phyloP scores from a whole-genome alignment of 2,797 vertebrate genomes.

The Natrix natrix region DNA sequence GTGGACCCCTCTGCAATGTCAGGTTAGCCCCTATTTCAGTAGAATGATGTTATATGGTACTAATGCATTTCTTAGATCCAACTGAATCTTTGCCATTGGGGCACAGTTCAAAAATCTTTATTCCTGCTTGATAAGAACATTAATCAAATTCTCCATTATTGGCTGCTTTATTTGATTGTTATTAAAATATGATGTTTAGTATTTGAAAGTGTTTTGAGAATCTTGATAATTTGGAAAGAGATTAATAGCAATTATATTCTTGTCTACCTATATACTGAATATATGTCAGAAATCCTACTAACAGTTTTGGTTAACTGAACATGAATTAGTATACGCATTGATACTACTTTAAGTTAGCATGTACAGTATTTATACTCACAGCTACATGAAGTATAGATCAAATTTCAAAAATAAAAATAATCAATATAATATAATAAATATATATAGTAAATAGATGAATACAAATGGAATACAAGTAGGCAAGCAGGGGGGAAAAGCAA shows the following conservation, averaged over 20 bases:
- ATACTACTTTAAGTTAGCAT: not conserved
- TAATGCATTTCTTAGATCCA: not conserved
- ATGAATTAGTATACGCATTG: not conserved
- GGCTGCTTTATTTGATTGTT: not conserved
- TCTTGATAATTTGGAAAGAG: not conserved
- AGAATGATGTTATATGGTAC: not conserved
- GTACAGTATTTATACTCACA: not conserved
- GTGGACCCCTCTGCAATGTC: not conserved
- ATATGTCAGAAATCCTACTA: not conserved
- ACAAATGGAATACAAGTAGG: not conserved
- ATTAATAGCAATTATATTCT: not conserved
- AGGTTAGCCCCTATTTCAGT: slow-evolving; percentile 32
- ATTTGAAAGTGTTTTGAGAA: not conserved
- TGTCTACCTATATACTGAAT: not conserved
- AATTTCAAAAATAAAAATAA: not conserved
- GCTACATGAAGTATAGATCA: not conserved
- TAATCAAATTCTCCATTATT: not conserved
- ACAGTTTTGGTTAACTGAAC: not conserved
- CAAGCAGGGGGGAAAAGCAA: too few species aligned
- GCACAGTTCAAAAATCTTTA: not conserved
- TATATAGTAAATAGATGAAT: not conserved
- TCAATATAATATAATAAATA: not conserved
- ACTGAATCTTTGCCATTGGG: not conserved
- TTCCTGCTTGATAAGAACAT: not conserved
- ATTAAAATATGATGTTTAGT: not conserved